phyloP scores from a whole-genome alignment of 1,140 invertebrate species.

The Anastrepha ludens region DNA sequence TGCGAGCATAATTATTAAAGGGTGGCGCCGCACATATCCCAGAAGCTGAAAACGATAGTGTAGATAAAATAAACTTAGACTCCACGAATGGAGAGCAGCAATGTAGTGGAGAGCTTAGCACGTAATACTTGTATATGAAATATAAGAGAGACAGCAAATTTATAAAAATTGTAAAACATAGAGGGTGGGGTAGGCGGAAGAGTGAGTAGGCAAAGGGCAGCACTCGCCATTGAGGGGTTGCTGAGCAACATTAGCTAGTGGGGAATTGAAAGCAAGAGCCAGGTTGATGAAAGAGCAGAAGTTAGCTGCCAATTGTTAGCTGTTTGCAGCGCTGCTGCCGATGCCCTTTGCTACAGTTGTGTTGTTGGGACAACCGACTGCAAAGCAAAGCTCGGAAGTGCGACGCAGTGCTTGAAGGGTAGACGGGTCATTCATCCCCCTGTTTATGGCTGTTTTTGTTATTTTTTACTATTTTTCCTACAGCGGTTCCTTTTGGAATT shows the following conservation, averaged over 20 bases:
- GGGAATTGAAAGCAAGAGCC: not conserved
- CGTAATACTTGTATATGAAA: not conserved
- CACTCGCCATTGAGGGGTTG: not conserved
- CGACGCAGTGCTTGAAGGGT: not conserved
- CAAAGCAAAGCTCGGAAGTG: not conserved
- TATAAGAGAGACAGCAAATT: not conserved
- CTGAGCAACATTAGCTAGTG: not conserved
- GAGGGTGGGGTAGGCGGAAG: too few relatives aligned
- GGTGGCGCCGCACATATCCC: not conserved
- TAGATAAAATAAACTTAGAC: slow-evolving; percentile 10
- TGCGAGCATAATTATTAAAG: not conserved
- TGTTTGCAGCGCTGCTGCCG: not conserved
- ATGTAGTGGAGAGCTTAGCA: not conserved
- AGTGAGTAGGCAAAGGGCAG: not conserved
- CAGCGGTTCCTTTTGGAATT: not conserved
- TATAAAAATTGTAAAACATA: not conserved
- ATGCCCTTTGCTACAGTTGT: not conserved
- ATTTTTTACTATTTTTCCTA: not conserved
- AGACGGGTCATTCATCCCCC: slow-evolving; percentile 17
- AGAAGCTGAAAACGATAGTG: not conserved
- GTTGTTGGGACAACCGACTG: not conserved
- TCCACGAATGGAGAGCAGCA: not conserved
- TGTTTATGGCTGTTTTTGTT: not conserved
- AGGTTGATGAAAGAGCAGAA: not conserved
- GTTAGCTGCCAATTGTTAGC: not conserved